These are phyloP conservation scores for Taphrorychus bicolor DNA, from an alignment of 2,888 invertebrate genomes.

Conservation along the genomic window DNA sequence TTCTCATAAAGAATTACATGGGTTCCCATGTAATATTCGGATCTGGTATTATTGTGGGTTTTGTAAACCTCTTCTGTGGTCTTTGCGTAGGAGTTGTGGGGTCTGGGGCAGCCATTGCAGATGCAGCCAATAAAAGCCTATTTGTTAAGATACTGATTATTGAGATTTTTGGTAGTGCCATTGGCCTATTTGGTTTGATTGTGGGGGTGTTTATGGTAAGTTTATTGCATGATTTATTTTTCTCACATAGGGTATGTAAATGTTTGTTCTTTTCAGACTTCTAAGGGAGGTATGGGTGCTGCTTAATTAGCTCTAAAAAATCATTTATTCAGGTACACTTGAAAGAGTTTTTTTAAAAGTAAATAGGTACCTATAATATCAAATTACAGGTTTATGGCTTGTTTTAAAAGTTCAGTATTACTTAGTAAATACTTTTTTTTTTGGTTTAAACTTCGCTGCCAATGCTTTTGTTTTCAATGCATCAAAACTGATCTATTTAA, in stretches of 20 bases:
- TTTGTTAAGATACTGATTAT: slow-evolving; percentile 99
- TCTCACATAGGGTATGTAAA: background rate
- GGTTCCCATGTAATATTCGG: slow-evolving; percentile 95
- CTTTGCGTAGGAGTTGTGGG: slow-evolving; percentile 96
- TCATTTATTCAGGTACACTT: no score
- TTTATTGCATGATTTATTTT: background rate
- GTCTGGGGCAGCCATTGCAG: slow-evolving; percentile 97
- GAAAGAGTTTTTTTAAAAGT: no score
- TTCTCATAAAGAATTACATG: slow-evolving; percentile 70
- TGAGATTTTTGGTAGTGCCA: slow-evolving; percentile 99
- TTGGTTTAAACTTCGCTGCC: background rate
- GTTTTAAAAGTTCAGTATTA: no score
- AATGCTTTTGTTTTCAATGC: no score
- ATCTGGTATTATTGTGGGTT: slow-evolving; percentile 91
- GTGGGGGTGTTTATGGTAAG: slow-evolving; percentile 81
- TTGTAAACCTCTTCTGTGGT: slow-evolving; percentile 96
- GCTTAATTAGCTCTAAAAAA: background rate
- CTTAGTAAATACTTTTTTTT: no score
- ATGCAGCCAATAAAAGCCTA: slow-evolving; percentile 95
- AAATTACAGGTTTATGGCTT: no score
- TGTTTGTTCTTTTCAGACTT: slow-evolving; percentile 3
- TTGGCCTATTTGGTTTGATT: slow-evolving; percentile 97
- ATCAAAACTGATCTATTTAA: background rate
- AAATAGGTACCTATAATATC: no score
- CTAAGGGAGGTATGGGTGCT: slow-evolving; percentile 16